Conservation (phyloP, 2,888 invertebrate genomes). For the Rhabditoides inermis region DNA sequence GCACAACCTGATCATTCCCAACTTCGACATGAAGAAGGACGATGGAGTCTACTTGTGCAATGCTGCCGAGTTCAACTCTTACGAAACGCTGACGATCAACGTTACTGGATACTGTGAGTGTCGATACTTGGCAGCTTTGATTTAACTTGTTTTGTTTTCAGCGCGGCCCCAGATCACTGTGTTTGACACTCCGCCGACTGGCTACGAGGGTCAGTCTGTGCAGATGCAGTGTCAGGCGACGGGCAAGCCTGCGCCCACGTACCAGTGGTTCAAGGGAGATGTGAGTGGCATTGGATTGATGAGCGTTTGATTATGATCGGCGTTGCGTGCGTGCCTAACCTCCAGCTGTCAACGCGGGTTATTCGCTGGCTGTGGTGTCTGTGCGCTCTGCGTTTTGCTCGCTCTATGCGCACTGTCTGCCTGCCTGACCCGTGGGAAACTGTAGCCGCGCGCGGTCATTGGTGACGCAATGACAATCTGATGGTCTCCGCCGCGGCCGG, state of each 20-base stretch:
- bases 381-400: no score
- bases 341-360: no score
- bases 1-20: slow-evolving; percentile 31
- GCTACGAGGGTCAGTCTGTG: slow-evolving; percentile 32
- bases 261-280: slow-evolving; percentile 44
- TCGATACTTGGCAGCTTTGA: no score
- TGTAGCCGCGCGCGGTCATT: no score
- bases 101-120: slow-evolving; percentile 36
- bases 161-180: slow-evolving; percentile 38
- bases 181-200: slow-evolving; percentile 30
- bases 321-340: no score
- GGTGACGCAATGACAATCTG: no score
- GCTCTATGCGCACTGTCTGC: no score
- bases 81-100: slow-evolving; percentile 29
- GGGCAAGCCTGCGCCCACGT: slow-evolving; percentile 39
- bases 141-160: slow-evolving; percentile 12
- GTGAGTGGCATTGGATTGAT: no score
- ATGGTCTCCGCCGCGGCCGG: no score
- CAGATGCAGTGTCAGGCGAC: slow-evolving; percentile 38
- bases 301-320: no score
- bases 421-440: no score
- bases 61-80: slow-evolving; percentile 34
- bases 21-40: slow-evolving; percentile 30
- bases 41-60: slow-evolving; percentile 40
- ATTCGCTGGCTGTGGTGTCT: no score